A percentile compares a stretch with the other conserved stretches of the same genome.
Conservation (phyloP, 92 coral and sea anemone genomes). For the Porites divaricata region DNA sequence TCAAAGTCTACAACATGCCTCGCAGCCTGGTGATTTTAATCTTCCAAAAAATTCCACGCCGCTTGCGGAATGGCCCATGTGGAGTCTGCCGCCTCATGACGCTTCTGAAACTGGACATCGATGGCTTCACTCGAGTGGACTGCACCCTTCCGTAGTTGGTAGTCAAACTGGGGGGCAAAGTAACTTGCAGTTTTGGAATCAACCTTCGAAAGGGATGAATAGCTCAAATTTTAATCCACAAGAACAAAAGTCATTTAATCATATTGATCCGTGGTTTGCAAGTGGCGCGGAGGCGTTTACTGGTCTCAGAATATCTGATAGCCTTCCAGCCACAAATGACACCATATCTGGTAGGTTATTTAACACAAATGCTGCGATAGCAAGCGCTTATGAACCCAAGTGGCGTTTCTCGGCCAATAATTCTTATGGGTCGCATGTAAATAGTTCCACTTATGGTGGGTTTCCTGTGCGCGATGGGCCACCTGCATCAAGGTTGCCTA, state of each 20-base stretch:
- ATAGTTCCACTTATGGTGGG: not conserved
- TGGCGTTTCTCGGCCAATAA: not conserved
- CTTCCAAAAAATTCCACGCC: not conserved
- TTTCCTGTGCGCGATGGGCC: not conserved
- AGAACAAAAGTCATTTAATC: too few species aligned
- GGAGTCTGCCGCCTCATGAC: not conserved
- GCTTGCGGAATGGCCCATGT: not conserved
- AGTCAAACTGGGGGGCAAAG: not conserved
- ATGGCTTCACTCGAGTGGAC: not conserved
- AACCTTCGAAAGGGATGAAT: too few species aligned
- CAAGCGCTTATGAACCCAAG: not conserved
- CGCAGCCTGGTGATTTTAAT: not conserved
- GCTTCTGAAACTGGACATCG: not conserved
- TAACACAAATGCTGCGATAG: not conserved
- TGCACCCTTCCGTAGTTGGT: not conserved
- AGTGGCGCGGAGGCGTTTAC: too few species aligned
- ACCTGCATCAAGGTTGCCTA: not conserved
- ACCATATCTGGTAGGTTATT: not conserved
- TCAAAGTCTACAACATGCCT: slow-evolving; percentile 8
- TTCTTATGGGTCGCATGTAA: not conserved
- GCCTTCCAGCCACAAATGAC: not conserved
- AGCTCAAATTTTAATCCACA: too few species aligned
- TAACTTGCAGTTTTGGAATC: not conserved
- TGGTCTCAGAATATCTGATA: not conserved
- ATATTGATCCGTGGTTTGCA: too few species aligned